A percentile compares a stretch with the other conserved stretches of the same genome.
Evolutionary conservation across 92 coral and sea anemone genomes (phyloP).

Genomic region (Palythoa heliodiscus): DNA sequence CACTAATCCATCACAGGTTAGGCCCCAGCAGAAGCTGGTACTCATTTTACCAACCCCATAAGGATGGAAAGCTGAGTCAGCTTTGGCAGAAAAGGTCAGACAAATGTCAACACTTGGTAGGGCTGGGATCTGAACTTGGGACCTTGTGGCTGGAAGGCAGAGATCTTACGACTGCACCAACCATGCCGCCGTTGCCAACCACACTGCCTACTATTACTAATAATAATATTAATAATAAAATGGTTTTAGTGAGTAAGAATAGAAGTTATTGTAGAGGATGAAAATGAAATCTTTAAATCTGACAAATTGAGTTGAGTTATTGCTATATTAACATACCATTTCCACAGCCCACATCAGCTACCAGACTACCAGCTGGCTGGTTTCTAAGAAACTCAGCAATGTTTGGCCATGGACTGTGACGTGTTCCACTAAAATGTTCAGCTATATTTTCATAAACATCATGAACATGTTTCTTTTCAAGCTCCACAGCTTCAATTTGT

Average conservation of each 20-base stretch:
- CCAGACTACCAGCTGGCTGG: slow-evolving; percentile 79
- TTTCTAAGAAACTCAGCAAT: slow-evolving; percentile 78
- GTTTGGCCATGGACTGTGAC: slow-evolving; percentile 98
- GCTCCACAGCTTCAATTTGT: slow-evolving; percentile 73
- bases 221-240: too few relatives aligned
- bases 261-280: neutral
- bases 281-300: neutral
- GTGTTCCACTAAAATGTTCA: slow-evolving; percentile 98
- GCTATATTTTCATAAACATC: slow-evolving; percentile 95
- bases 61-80: too few relatives aligned
- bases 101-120: too few relatives aligned
- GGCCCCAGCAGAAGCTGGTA: too few relatives aligned
- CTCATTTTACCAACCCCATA: too few relatives aligned
- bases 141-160: too few relatives aligned
- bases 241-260: neutral
- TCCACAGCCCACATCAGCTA: slow-evolving; percentile 99
- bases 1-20: too few relatives aligned
- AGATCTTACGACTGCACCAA: too few relatives aligned
- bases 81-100: too few relatives aligned
- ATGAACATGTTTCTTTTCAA: slow-evolving; percentile 86
- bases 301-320: neutral
- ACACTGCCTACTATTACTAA: too few relatives aligned
- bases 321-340: slow-evolving; percentile 59
- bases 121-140: too few relatives aligned
- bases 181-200: too few relatives aligned